These are phyloP conservation scores for Teleogryllus occipitalis DNA, from an alignment of 1,140 invertebrate genomes.

Conservation along the genomic window DNA sequence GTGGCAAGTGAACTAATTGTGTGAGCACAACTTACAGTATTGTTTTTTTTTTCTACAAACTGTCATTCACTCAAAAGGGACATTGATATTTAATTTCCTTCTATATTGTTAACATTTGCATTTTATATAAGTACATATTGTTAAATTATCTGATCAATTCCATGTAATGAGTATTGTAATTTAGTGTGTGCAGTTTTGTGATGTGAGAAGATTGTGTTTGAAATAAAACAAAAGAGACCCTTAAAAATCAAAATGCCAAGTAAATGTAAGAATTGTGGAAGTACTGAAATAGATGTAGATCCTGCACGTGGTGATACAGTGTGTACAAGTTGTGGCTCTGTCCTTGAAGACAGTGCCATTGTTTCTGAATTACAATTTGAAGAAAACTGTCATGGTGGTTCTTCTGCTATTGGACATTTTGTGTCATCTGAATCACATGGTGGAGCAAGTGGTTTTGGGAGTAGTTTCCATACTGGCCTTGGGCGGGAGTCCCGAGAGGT, in stretches of 20 bases:
- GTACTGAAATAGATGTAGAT: conserved; percentile 90
- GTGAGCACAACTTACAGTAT: neutral
- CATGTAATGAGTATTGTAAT: no score
- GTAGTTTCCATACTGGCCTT: conserved; percentile 66
- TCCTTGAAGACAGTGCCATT: conserved; percentile 92
- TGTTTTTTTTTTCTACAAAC: no score
- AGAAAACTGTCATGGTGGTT: conserved; percentile 81
- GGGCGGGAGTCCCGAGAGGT: conserved; percentile 83
- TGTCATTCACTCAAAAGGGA: no score
- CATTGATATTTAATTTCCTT: no score
- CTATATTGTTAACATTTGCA: no score
- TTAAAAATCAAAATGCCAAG: conserved; percentile 10
- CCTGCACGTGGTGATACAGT: conserved; percentile 87
- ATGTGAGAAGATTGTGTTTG: no score
- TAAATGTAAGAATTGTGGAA: conserved; percentile 87
- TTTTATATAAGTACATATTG: no score
- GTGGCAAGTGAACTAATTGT: neutral
- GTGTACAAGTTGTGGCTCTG: conserved; percentile 91
- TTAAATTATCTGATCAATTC: no score
- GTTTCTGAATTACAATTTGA: conserved; percentile 94
- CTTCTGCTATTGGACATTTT: conserved; percentile 84
- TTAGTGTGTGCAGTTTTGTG: no score
- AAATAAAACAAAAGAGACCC: no score
- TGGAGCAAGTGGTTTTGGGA: conserved; percentile 64
- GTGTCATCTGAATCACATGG: conserved; percentile 81